These are phyloP conservation scores for Halisarca cf. caerulea DNA, from an alignment of 37 sponge, comb jelly and placozoan species.

Conservation along the genomic window DNA sequence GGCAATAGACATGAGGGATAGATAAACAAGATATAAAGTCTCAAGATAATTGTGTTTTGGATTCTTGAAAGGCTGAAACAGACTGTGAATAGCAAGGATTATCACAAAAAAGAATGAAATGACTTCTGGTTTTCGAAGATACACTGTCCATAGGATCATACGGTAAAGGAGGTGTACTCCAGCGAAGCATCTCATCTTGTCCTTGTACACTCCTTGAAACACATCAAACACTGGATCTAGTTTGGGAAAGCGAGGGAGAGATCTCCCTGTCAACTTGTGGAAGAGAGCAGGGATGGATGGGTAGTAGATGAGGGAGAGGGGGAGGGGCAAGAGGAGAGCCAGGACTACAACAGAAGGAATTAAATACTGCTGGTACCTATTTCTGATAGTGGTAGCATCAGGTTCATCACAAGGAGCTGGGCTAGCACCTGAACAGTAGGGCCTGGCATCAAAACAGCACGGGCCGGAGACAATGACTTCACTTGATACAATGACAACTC, in stretches of 20 bases:
- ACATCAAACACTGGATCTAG: conserved; percentile 15
- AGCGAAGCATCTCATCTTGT: not conserved
- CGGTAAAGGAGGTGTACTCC: not conserved
- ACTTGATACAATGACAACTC: no score
- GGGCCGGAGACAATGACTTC: no score
- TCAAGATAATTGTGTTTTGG: not conserved
- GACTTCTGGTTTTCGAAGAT: not conserved
- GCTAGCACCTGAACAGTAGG: no score
- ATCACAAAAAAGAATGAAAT: no score
- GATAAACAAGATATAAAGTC: not conserved
- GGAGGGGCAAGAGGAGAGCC: no score
- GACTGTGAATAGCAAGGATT: not conserved
- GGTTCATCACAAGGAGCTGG: no score
- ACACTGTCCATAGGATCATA: not conserved
- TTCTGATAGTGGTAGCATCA: no score
- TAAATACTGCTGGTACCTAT: no score
- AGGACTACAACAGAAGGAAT: no score
- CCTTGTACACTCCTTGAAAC: conserved; percentile 2
- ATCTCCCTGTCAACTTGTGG: not conserved
- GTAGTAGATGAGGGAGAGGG: not conserved
- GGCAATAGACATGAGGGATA: not conserved
- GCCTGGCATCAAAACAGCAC: no score
- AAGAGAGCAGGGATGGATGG: not conserved
- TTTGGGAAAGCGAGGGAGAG: not conserved
- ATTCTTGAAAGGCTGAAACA: not conserved